These are phyloP conservation scores for Oscheius sp. DNA, from an alignment of 1,140 invertebrate genomes.

Conservation along the genomic window DNA sequence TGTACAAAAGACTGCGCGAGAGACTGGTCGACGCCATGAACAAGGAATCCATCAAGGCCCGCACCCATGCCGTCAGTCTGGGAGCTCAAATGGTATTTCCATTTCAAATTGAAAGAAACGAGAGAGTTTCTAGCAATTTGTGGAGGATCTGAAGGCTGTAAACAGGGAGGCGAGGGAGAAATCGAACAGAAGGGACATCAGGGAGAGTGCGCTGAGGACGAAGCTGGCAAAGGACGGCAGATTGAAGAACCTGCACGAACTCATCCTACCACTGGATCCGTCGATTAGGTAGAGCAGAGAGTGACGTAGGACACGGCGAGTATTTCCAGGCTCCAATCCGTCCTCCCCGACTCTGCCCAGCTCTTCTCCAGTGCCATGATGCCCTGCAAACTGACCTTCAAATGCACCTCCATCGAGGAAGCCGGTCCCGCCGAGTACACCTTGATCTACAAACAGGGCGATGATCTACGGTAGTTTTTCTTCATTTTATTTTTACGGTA, in stretches of 20 bases:
- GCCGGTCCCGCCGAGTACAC: slow-evolving; percentile 69
- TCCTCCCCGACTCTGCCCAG: slow-evolving; percentile 78
- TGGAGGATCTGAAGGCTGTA: slow-evolving; percentile 83
- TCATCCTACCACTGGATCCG: slow-evolving; percentile 90
- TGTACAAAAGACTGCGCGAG: background rate
- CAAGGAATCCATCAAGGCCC: background rate
- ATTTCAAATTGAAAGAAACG: slow-evolving; percentile 65
- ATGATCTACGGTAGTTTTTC: slow-evolving; percentile 72
- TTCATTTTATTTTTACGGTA: slow-evolving; percentile 16
- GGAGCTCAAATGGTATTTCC: background rate
- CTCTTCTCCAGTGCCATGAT: slow-evolving; percentile 95
- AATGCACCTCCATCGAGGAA: slow-evolving; percentile 71
- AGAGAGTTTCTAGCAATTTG: slow-evolving; percentile 69
- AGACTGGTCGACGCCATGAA: background rate
- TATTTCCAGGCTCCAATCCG: slow-evolving; percentile 66
- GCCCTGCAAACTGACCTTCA: slow-evolving; percentile 91
- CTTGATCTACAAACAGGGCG: slow-evolving; percentile 96
- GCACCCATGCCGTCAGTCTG: background rate
- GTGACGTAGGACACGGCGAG: no score
- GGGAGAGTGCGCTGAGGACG: slow-evolving; percentile 66
- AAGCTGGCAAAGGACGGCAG: background rate
- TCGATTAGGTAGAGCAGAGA: slow-evolving; percentile 63
- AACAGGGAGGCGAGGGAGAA: slow-evolving; percentile 71
- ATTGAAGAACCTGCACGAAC: slow-evolving; percentile 85
- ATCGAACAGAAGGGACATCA: slow-evolving; percentile 65